Conservation (phyloP, 2,797 vertebrate genomes). For the Sebastes itinus region DNA sequence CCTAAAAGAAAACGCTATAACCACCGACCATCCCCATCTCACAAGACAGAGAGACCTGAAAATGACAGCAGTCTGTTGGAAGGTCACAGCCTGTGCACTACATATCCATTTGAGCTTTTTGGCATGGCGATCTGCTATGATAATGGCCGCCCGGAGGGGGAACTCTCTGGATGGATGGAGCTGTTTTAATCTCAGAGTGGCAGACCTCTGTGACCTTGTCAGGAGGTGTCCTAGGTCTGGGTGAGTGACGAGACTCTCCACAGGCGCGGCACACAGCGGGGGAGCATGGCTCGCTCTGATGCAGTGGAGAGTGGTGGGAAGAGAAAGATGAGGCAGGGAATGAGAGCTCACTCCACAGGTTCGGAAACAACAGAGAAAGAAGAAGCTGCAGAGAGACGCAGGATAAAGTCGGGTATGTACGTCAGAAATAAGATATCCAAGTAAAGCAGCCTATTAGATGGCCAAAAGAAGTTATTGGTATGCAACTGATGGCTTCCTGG, state of each 20-base stretch:
- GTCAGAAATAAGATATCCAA: not conserved
- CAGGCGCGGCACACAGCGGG: constrained; percentile 36
- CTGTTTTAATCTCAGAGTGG: constrained; percentile 71
- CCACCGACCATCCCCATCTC: not conserved
- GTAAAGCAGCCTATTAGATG: not conserved
- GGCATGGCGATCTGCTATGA: constrained; percentile 62
- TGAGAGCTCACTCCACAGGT: constrained; percentile 4
- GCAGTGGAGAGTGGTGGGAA: constrained; percentile 13
- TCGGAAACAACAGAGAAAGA: constrained; percentile 1
- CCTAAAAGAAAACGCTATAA: not conserved
- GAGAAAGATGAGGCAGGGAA: constrained; percentile 22
- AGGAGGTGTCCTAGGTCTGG: constrained; percentile 60
- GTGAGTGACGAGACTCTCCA: constrained; percentile 71
- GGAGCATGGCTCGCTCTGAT: constrained; percentile 26
- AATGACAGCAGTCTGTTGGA: constrained; percentile 64
- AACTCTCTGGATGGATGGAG: constrained; percentile 65
- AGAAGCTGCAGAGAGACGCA: constrained; percentile 3
- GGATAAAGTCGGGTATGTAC: not conserved
- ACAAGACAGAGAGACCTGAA: constrained; percentile 41
- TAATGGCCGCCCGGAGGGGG: constrained; percentile 65
- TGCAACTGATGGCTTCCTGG: not conserved
- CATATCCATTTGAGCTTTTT: constrained; percentile 69
- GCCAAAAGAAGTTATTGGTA: constrained; percentile 5
- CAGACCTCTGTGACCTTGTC: constrained; percentile 73
- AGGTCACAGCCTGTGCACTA: constrained; percentile 62